Percentiles rank a stretch among this genome's conserved stretches.
phyloP scores from a whole-genome alignment of 2,888 invertebrate genomes.

The Diloba caeruleocephala region DNA sequence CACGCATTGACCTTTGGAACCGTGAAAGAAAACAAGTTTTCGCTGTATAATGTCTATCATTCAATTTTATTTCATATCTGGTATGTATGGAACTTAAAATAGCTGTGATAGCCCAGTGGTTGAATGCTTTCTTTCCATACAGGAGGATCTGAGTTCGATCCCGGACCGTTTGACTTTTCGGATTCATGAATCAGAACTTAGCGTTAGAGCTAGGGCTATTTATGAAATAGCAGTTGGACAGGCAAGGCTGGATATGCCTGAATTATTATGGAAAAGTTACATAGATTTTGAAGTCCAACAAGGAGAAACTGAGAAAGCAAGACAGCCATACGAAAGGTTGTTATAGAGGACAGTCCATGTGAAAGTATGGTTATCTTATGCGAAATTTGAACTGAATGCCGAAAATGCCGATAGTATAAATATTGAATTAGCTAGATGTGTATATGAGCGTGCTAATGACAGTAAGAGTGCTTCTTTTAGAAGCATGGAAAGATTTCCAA shows the following conservation, averaged over 20 bases:
- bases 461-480: slow-evolving; percentile 95
- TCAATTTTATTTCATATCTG: no score
- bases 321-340: slow-evolving; percentile 97
- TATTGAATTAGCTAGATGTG: slow-evolving; percentile 92
- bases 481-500: slow-evolving; percentile 99
- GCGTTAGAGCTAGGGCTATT: slow-evolving; percentile 96
- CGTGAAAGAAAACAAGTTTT: no score
- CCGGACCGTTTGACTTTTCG: no score
- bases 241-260: slow-evolving; percentile 98
- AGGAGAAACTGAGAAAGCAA: slow-evolving; percentile 96
- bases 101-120: no score
- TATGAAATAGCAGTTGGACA: slow-evolving; percentile 98
- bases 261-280: slow-evolving; percentile 99
- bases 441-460: slow-evolving; percentile 97
- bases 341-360: slow-evolving; percentile 98
- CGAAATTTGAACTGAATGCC: slow-evolving; percentile 96
- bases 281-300: slow-evolving; percentile 99
- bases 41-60: no score
- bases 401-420: slow-evolving; percentile 91
- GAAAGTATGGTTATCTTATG: slow-evolving; percentile 99
- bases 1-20: no score
- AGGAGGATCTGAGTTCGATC: no score
- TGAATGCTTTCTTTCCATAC: no score
- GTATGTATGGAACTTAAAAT: no score
- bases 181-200: no score